phyloP scores from a whole-genome alignment of 2,888 invertebrate species.

The Scaptomyza cyrtandrae region DNA sequence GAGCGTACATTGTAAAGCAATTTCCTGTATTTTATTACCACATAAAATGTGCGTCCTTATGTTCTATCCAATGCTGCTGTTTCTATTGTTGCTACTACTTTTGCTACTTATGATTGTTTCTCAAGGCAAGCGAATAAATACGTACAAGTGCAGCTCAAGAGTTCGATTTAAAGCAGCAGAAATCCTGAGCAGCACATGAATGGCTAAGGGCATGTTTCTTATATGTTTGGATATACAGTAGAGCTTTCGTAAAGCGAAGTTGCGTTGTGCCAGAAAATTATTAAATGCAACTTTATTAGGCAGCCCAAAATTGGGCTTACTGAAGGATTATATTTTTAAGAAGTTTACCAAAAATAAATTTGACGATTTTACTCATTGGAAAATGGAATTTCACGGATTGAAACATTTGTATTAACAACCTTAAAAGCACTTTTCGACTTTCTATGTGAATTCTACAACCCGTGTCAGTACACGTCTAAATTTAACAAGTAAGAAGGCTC shows the following conservation, averaged over 20 bases:
- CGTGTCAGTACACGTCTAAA: background rate
- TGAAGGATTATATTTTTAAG: no score
- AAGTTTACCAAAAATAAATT: no score
- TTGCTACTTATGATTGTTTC: slow-evolving; percentile 49
- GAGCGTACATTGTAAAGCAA: slow-evolving; percentile 72
- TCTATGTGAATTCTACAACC: background rate
- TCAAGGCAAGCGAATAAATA: slow-evolving; percentile 44
- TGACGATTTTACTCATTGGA: background rate
- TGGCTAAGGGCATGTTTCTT: slow-evolving; percentile 2
- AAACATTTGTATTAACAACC: no score
- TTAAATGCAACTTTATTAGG: background rate
- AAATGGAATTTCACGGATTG: no score
- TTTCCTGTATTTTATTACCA: slow-evolving; percentile 74
- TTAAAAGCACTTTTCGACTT: background rate
- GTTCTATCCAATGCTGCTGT: slow-evolving; percentile 14
- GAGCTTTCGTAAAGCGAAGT: background rate
- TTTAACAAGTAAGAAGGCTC: no score
- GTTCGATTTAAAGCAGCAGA: slow-evolving; percentile 48
- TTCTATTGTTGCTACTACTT: slow-evolving; percentile 10
- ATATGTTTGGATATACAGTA: background rate
- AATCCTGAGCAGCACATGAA: slow-evolving; percentile 33
- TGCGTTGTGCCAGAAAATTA: background rate
- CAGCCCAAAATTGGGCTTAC: no score
- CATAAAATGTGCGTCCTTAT: slow-evolving; percentile 59
- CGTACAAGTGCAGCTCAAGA: slow-evolving; percentile 32